Conservation (phyloP, 2,797 vertebrate genomes). For the Semotilus atromaculatus region DNA sequence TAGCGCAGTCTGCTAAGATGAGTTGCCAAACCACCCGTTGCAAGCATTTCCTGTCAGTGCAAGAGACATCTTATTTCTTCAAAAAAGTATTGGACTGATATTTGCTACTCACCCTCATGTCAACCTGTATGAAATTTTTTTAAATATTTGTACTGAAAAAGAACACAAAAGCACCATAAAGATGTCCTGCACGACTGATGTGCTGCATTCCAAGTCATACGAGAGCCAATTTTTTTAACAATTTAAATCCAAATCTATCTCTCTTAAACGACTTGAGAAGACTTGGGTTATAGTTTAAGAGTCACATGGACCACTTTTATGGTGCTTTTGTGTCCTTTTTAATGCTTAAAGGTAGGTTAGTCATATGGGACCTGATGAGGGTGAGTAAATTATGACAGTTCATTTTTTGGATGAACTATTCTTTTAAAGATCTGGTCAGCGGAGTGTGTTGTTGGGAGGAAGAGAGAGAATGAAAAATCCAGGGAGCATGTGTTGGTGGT, state of each 20-base stretch:
- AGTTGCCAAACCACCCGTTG: neutral
- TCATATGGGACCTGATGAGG: neutral
- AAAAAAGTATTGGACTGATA: neutral
- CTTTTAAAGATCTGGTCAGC: neutral
- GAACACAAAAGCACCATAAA: neutral
- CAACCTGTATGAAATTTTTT: neutral
- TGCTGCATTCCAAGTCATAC: neutral
- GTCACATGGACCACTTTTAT: neutral
- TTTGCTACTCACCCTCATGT: neutral
- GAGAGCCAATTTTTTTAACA: neutral
- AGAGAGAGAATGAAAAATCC: neutral
- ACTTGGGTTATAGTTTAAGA: neutral
- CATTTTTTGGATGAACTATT: neutral
- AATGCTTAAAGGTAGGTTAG: too few relatives aligned
- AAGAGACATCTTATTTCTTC: neutral
- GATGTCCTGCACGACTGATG: neutral
- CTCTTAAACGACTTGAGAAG: neutral
- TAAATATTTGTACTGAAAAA: neutral
- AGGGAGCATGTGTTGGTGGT: neutral
- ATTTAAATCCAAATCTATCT: neutral
- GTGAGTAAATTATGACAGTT: constrained; percentile 3
- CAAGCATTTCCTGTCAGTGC: neutral
- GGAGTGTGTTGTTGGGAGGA: neutral
- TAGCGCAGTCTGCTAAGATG: too few relatives aligned
- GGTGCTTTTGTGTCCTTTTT: neutral